Evolutionary conservation across 2,113 vertebrate genomes (phyloP).

Genomic region (Albula goreensis): DNA sequence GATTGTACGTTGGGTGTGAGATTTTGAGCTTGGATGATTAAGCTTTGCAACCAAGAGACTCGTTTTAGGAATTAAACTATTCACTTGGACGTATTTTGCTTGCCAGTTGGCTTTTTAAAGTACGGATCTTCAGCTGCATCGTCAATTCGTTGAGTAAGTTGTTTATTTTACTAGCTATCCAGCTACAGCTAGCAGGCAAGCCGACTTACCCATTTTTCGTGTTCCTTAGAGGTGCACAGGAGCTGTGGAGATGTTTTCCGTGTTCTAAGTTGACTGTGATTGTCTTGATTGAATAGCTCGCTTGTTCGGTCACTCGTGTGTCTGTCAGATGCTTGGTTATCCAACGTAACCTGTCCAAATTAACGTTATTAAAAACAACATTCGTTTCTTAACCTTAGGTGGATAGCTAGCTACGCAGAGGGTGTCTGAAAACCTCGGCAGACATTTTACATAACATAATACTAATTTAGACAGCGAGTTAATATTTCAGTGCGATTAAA

Average conservation of each 20-base stretch:
- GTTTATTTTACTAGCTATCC: background rate
- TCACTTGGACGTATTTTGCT: background rate
- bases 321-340: background rate
- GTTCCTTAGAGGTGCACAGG: background rate
- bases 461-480: background rate
- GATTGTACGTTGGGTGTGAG: background rate
- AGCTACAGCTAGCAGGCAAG: background rate
- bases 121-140: background rate
- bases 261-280: background rate
- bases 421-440: background rate
- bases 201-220: background rate
- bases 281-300: background rate
- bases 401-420: background rate
- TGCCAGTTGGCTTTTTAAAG: background rate
- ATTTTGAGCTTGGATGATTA: background rate
- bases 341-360: background rate
- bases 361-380: background rate
- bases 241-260: background rate
- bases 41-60: background rate
- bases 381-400: background rate
- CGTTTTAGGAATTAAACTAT: background rate
- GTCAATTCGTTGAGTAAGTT: conserved; percentile 16
- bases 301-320: background rate
- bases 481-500: background rate
- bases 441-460: background rate